These are phyloP conservation scores for Odontocolon sp. DNA, from an alignment of 2,888 invertebrate genomes.

Conservation along the genomic window DNA sequence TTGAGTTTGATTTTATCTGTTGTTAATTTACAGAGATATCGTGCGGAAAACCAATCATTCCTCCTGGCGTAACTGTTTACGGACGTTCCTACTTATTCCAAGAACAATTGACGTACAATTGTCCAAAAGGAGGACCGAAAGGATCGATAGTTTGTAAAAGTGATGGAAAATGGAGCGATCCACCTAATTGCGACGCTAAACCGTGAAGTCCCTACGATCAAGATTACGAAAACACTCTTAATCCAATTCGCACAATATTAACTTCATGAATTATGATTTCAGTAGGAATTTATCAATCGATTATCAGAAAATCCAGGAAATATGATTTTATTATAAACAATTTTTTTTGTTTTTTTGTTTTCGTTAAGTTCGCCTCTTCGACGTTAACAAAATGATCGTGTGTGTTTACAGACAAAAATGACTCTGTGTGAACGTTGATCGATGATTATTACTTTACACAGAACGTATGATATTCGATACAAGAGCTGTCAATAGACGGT, in stretches of 20 bases:
- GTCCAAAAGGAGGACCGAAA: slow-evolving; percentile 66
- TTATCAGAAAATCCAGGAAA: slow-evolving; percentile 50
- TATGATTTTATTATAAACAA: slow-evolving; percentile 57
- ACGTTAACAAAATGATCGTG: slow-evolving; percentile 50
- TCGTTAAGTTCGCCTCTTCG: slow-evolving; percentile 28
- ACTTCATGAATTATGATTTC: slow-evolving; percentile 8
- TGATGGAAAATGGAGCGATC: slow-evolving; percentile 73
- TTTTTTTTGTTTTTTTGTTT: slow-evolving; percentile 21
- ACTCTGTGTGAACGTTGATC: slow-evolving; percentile 9
- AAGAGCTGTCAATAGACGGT: not conserved
- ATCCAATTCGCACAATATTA: slow-evolving; percentile 35
- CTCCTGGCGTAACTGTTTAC: slow-evolving; percentile 77
- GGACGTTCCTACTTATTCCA: slow-evolving; percentile 82
- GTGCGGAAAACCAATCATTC: slow-evolving; percentile 81
- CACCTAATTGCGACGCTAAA: slow-evolving; percentile 63
- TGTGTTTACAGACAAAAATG: not conserved
- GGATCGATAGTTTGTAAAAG: slow-evolving; percentile 78
- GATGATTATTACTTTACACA: slow-evolving; percentile 22
- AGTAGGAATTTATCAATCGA: too few relatives aligned
- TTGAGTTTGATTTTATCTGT: not conserved
- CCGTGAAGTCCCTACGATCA: too few relatives aligned
- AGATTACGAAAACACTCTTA: too few relatives aligned
- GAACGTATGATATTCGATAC: slow-evolving; percentile 1
- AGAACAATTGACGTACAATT: slow-evolving; percentile 78
- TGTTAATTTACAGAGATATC: slow-evolving; percentile 80